Evolutionary conservation across 2,888 invertebrate genomes (phyloP).

Genomic region (Phoenoteleia sp.): DNA sequence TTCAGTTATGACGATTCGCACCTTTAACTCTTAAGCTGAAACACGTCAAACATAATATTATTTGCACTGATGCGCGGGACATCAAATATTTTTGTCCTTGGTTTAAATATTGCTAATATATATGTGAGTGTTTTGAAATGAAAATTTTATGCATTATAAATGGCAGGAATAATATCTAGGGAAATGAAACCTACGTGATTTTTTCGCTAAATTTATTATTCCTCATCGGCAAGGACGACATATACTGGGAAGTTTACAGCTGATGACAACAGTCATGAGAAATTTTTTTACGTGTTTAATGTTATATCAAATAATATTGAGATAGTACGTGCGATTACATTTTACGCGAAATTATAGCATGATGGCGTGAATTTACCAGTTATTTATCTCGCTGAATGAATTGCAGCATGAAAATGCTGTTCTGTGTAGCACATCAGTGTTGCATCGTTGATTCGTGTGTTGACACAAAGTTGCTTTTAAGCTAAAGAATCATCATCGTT

Average conservation of each 20-base stretch:
- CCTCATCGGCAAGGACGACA: constrained; percentile 13
- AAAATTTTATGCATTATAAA: constrained; percentile 66
- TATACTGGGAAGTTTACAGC: constrained; percentile 61
- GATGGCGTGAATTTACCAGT: constrained; percentile 15
- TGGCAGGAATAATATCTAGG: constrained; percentile 50
- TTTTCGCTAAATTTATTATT: constrained; percentile 63
- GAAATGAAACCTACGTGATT: constrained; percentile 49
- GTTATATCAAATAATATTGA: too few relatives aligned
- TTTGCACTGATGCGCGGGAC: constrained; percentile 59
- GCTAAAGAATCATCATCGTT: constrained; percentile 65
- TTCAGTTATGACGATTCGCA: constrained; percentile 73
- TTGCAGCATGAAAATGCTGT: constrained; percentile 41
- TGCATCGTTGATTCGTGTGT: constrained; percentile 59
- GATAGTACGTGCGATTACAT: constrained; percentile 12
- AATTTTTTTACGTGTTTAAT: too few relatives aligned
- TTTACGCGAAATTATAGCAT: constrained; percentile 33
- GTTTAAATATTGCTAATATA: constrained; percentile 38
- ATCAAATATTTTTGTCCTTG: constrained; percentile 58
- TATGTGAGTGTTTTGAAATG: constrained; percentile 19
- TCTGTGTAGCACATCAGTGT: constrained; percentile 56
- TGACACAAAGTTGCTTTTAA: constrained; percentile 71
- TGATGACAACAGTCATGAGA: constrained; percentile 51
- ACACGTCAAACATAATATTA: constrained; percentile 69
- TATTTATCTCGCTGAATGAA: constrained; percentile 35
- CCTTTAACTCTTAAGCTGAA: constrained; percentile 61